Base-by-base conservation (phyloP, 2,113 vertebrate genomes). In the Odocoileus virginianus region DNA sequence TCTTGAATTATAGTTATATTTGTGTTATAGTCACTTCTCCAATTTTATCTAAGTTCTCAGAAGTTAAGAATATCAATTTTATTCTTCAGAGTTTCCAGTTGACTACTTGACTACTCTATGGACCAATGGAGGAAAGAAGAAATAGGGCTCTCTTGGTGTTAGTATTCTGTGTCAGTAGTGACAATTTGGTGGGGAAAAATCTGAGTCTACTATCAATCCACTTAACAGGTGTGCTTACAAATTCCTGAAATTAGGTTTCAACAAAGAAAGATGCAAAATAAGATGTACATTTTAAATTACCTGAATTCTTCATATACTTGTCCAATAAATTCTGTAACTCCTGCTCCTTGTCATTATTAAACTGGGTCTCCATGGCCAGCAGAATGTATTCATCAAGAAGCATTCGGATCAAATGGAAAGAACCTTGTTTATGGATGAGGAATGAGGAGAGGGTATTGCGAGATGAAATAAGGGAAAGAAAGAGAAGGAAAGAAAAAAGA, bases 301-400 rank as follows among this genome's bases (percentile, higher is more conserved):
- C 99, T 99, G 99, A 99, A 98, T 99, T 99, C 97, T 99, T 99
- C 99, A 99, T 99, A 96, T 99, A 99, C 98, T 99, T 99, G 98
- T 99, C 99, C 98, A 99, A 97, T 55, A 99, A 99, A 98, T 99
- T 99, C 98, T 99, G 99, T 97, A 99, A 99, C 87, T 99, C 99
- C 98, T 99, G 99, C 98, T 99, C 99, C 98, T 99, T 99, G 99
- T 99, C 99, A 33, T 99, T 99, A 98, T 99, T 99, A 98, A 99
- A 99, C 97, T 99, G 99, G 21, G 99, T 99, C 98, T 99, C 99
- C 98, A 99, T 99, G 79, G 99, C 99, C 23, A 99, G 95, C 84
- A 99, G 99, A 98, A 99, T 99, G 98, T 99, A 99, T 97, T 99
- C 99, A 95, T 99, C 99, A 54, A 99, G 98, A 96, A 99, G 99